A percentile compares a stretch with the other conserved stretches of the same genome.
Conservation (phyloP, 2,888 invertebrate genomes). For the Coenonympha arcania region DNA sequence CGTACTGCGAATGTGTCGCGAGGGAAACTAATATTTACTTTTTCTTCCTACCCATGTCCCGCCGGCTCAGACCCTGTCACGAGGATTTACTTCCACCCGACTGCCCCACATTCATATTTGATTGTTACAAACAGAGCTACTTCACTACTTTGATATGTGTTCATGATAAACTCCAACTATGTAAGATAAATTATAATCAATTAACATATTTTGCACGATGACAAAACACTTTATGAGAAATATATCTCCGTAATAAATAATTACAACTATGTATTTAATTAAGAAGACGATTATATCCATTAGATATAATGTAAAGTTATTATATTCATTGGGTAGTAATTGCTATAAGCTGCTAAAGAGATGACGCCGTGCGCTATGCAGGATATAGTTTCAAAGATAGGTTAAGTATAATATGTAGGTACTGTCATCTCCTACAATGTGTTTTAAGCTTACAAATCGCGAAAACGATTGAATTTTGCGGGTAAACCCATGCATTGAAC, state of each 20-base stretch:
- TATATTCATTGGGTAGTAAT: slow-evolving; percentile 6
- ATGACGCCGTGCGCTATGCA: neutral
- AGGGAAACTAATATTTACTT: slow-evolving; percentile 67
- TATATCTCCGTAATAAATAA: neutral
- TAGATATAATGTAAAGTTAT: slow-evolving; percentile 4
- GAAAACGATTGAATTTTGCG: too few species aligned
- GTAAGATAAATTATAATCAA: neutral
- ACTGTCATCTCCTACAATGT: too few species aligned
- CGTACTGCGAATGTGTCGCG: slow-evolving; percentile 58
- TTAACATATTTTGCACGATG: neutral
- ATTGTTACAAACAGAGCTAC: neutral
- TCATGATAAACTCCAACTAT: neutral
- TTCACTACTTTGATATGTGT: neutral
- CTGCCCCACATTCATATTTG: slow-evolving; percentile 38
- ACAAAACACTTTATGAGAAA: neutral
- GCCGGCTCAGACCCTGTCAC: slow-evolving; percentile 51
- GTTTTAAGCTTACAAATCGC: too few species aligned
- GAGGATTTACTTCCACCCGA: slow-evolving; percentile 57
- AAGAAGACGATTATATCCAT: slow-evolving; percentile 5
- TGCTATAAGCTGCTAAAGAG: too few species aligned
- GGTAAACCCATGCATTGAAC: too few species aligned
- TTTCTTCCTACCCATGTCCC: slow-evolving; percentile 60
- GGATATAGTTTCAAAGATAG: neutral
- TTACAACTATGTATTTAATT: neutral
- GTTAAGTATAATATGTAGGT: too few species aligned